Evolutionary conservation across 2,797 vertebrate genomes (phyloP), one percentile per base, ranked within the genome.

Genomic region (Xiphophorus birchmanni): DNA sequence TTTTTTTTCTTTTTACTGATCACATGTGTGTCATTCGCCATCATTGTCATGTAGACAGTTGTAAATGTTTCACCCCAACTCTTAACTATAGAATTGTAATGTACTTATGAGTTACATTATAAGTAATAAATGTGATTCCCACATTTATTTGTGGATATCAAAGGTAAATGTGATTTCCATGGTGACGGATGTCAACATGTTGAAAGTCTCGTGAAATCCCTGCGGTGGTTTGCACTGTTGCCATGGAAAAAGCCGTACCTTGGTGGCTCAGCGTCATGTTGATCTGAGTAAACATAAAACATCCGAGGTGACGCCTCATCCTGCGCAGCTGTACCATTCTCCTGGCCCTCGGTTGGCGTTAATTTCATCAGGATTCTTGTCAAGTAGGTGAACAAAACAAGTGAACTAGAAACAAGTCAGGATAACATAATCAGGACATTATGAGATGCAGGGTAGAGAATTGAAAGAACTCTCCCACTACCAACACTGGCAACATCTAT

Each of bases 211-310:
- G 82, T 76, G 76, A 76, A 58, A 84, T 86, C 79, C 82, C 60
- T 40, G 81, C 69, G 54, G 67, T 79, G 87, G 85, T 76, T 77
- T 74, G 48, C 79, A 75, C 74, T 85, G 90, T 93, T 92, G 84
- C 91, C 89, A 92, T 93, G 91, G 90, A 67, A 74, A 90, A 73
- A 87, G 85, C 82, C 71, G 86, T 89, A 83, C 87, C 80, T 82
- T 32, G 12, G 10, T 63, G 60, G 72, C 67, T 45, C 12, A 18
- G 7, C 81, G 29, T 79, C 47, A 58, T 83, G 37, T 26, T 75
- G 32, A 71, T 42, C 78, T 73, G 80, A 74, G 18, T 52, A 47
- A 82, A 67, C 71, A 76, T 47, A 35, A 40, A 74, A 73, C 77
- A 52, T 78, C 40, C 37, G 63, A 74, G 56, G 58, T 40, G 74